Base-by-base conservation (phyloP, 2,113 vertebrate genomes). In the Gnathonemus longibarbis region DNA sequence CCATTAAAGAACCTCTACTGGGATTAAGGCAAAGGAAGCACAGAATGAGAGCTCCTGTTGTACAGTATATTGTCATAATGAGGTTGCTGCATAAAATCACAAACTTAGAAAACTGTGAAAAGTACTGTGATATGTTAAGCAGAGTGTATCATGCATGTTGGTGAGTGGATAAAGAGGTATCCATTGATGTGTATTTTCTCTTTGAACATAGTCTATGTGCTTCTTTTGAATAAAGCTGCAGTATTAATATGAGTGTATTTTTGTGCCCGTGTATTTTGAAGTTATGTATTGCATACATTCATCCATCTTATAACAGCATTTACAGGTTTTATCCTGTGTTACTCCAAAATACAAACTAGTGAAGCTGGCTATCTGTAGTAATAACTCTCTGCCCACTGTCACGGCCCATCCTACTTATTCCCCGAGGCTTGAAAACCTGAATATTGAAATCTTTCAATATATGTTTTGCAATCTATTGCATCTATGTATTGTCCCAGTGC, bases 1-100 rank as follows among this genome's bases (percentile, higher is more conserved):
- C 74, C 88, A 56, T 39, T 89, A 52, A 84, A 56, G 88, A 52
- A 80, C 74, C 27, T 42, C 88, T 42, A n/a, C 80, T 70, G 83
- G 35, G 74, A 84, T 45, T 62, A 27, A 53, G 77, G 10, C 31
- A 27, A 77, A 42, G 58, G 39, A 48, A 21, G 48, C n/a, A 49
- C 19, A 66, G 89, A 42, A 53, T 83, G 46, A 50, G 45, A 74
- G 21, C 0, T 84, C 66, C 10, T 87, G n/a, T 31, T 53, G 49
- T 35, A 87, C 35, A 42, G 49, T 35, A 87, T 52, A 42, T 39
- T 87, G 49, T 10, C 11, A 87, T 87, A 87, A 17, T 53, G 15
- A 56, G 24, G n/a, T 56, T 50, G 42, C 42, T 84, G 19, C 19
- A 46, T 84, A 9, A 84, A 84, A n/a, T 45, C 3, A 39, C 15